A percentile compares a stretch with the other conserved stretches of the same genome.
Evolutionary conservation across 2,888 invertebrate genomes (phyloP).

Genomic region (Pseudococcus longispinus): DNA sequence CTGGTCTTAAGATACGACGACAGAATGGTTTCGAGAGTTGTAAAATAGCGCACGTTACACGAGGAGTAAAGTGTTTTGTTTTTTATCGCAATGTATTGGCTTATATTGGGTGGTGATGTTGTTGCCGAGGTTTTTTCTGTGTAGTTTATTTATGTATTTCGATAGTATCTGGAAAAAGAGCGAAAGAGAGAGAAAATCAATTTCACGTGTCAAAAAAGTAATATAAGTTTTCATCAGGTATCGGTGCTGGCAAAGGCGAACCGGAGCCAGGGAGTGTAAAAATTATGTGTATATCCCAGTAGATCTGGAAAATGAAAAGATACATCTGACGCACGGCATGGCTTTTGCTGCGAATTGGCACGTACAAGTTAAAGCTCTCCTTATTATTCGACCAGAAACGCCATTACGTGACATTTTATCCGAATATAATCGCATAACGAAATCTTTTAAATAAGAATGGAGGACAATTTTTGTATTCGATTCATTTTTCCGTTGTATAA

Average conservation of each 20-base stretch:
- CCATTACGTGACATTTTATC: constrained; percentile 52
- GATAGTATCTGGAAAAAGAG: background rate
- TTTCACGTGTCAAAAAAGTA: background rate
- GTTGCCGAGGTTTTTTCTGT: background rate
- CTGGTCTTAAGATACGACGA: background rate
- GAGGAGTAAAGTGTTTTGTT: background rate
- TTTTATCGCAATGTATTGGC: background rate
- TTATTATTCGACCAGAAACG: constrained; percentile 54
- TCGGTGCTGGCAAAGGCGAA: background rate
- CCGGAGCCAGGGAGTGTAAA: background rate
- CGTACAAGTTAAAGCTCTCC: constrained; percentile 50
- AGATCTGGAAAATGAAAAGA: constrained; percentile 42
- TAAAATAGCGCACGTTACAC: background rate
- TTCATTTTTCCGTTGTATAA: constrained; percentile 37
- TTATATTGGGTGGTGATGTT: background rate
- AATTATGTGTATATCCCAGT: background rate
- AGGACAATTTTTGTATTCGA: constrained; percentile 54
- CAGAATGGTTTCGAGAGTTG: background rate
- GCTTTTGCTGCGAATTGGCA: constrained; percentile 34
- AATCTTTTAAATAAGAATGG: constrained; percentile 53
- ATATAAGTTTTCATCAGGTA: constrained; percentile 6
- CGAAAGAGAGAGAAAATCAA: background rate
- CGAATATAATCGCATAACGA: constrained; percentile 52
- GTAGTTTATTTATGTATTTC: background rate
- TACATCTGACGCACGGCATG: constrained; percentile 37